Percentiles rank a stretch among this genome's conserved stretches.
These are phyloP conservation scores for Ammodytes dubius DNA, from an alignment of 2,113 vertebrate species.

Conservation along the genomic window DNA sequence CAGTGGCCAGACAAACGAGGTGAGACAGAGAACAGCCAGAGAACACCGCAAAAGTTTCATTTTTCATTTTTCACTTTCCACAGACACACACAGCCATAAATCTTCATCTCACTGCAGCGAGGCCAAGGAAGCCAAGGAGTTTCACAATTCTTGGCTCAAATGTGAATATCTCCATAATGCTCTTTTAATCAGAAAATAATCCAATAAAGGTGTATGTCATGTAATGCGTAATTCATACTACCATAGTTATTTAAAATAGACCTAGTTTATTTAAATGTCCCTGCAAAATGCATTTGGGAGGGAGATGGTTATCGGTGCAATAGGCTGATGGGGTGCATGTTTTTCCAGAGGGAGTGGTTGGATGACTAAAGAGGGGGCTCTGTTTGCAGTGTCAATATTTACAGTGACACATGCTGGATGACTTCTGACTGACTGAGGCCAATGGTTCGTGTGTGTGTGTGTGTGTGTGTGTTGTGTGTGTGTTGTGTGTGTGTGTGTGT, in stretches of 20 bases:
- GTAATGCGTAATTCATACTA: neutral
- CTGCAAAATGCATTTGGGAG: constrained; percentile 12
- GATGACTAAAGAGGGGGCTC: constrained; percentile 59
- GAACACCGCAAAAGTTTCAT: constrained; percentile 66
- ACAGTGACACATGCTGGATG: constrained; percentile 73
- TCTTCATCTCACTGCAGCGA: constrained; percentile 10
- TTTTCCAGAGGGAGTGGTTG: constrained; percentile 68
- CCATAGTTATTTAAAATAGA: too few species aligned
- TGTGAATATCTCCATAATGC: neutral
- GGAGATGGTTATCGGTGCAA: constrained; percentile 66
- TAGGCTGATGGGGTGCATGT: constrained; percentile 49
- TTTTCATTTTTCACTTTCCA: constrained; percentile 80
- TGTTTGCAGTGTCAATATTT: constrained; percentile 85
- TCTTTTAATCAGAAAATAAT: neutral
- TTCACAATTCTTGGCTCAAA: constrained; percentile 16
- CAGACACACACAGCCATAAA: constrained; percentile 22
- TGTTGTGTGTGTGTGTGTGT: constrained; percentile 10
- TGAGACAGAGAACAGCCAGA: constrained; percentile 13
- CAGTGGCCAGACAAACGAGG: constrained; percentile 41
- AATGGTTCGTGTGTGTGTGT: constrained; percentile 38
- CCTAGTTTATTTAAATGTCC: too few species aligned
- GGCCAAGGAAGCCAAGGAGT: neutral
- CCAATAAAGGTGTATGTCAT: neutral
- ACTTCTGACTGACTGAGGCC: constrained; percentile 62
- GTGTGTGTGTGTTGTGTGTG: constrained; percentile 40